phyloP scores from a whole-genome alignment of 2,113 vertebrate species.

The Paradoxurus hermaphroditus region DNA sequence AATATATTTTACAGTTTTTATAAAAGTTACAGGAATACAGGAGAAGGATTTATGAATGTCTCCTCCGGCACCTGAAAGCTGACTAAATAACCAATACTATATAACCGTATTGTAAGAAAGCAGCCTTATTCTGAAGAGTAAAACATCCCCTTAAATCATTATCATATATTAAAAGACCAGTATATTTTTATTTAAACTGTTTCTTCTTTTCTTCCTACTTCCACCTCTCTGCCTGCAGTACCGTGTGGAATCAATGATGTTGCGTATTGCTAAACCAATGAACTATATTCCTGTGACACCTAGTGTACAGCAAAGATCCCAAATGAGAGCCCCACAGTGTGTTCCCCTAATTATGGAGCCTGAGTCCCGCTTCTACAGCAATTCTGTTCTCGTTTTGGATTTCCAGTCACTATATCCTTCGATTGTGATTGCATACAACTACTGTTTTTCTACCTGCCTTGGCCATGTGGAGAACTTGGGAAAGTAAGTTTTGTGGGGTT shows the following conservation, averaged over 20 bases:
- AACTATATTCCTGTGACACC: conserved; percentile 97
- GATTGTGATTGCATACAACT: conserved; percentile 99
- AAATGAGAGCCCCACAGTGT: conserved; percentile 95
- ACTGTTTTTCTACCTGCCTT: conserved; percentile 98
- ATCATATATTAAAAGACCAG: background rate
- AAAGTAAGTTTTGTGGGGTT: conserved; percentile 92
- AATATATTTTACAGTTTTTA: conserved; percentile 14
- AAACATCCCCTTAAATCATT: background rate
- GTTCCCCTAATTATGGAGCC: conserved; percentile 97
- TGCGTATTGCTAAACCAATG: conserved; percentile 96
- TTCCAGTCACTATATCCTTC: conserved; percentile 98
- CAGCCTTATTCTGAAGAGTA: background rate
- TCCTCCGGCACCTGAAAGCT: background rate
- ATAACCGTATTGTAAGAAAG: background rate
- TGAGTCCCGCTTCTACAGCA: conserved; percentile 98
- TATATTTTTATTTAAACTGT: conserved; percentile 4
- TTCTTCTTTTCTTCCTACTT: conserved; percentile 26
- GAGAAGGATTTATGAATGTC: background rate
- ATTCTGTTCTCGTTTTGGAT: conserved; percentile 96
- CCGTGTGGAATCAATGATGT: conserved; percentile 99
- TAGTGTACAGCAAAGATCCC: conserved; percentile 92
- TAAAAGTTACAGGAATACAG: background rate
- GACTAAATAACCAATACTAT: background rate
- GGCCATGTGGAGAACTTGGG: conserved; percentile 94
- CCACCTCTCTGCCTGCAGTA: conserved; percentile 84